Conservation (phyloP, 2,888 invertebrate genomes). For the Drosophila affinis region DNA sequence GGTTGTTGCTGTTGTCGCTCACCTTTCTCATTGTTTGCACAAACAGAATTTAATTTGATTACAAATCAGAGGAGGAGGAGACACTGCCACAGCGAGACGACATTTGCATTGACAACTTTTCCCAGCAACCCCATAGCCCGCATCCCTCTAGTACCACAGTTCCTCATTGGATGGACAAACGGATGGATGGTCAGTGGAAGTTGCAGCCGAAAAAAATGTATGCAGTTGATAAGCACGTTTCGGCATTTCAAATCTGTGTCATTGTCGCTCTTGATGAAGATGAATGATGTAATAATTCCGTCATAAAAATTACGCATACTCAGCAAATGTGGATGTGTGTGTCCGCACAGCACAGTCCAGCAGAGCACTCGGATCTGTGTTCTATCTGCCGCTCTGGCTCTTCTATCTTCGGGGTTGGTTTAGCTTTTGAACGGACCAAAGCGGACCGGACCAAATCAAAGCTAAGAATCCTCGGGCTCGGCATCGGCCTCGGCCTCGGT, state of each 20-base stretch:
- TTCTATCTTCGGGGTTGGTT: slow-evolving; percentile 36
- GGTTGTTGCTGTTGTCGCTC: slow-evolving; percentile 37
- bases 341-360: not conserved
- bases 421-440: slow-evolving; percentile 55
- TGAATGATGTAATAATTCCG: slow-evolving; percentile 79
- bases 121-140: slow-evolving; percentile 61
- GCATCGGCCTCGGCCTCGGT: not conserved
- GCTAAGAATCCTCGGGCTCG: slow-evolving; percentile 42
- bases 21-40: slow-evolving; percentile 42
- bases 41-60: slow-evolving; percentile 63
- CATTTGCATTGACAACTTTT: slow-evolving; percentile 38
- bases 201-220: slow-evolving; percentile 36
- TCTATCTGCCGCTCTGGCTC: not conserved
- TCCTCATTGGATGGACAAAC: slow-evolving; percentile 29
- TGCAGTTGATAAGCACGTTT: slow-evolving; percentile 67
- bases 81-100: slow-evolving; percentile 9
- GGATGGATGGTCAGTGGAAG: slow-evolving; percentile 29
- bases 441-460: slow-evolving; percentile 54
- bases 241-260: slow-evolving; percentile 33
- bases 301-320: slow-evolving; percentile 70
- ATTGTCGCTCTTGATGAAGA: slow-evolving; percentile 66
- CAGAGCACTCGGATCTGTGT: not conserved
- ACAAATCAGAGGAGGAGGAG: slow-evolving; percentile 42
- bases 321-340: slow-evolving; percentile 40
- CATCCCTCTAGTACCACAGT: slow-evolving; percentile 29